These are phyloP conservation scores for Megaustenia siamemsis DNA, from an alignment of 2,888 invertebrate genomes.

Conservation along the genomic window DNA sequence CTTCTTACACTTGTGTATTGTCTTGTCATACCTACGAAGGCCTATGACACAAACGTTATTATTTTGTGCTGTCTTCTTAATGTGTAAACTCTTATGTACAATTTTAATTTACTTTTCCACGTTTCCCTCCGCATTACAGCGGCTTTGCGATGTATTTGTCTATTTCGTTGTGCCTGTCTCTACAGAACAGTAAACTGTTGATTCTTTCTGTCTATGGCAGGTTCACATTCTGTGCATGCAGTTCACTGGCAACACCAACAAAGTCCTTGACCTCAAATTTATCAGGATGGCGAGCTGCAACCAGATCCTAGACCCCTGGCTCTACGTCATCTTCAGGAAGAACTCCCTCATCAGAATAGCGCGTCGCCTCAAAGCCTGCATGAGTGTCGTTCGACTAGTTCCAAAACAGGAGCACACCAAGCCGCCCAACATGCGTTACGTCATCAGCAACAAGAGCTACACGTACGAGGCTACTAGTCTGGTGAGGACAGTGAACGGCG, in stretches of 20 bases:
- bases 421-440: constrained; percentile 42
- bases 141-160: too few species aligned
- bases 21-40: too few species aligned
- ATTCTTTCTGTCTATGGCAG: constrained; percentile 58
- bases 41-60: too few species aligned
- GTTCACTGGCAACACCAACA: constrained; percentile 68
- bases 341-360: constrained; percentile 65
- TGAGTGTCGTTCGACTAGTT: constrained; percentile 28
- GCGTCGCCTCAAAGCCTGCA: constrained; percentile 33
- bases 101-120: too few species aligned
- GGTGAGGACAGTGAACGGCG: constrained; percentile 9
- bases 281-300: constrained; percentile 78
- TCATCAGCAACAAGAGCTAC: constrained; percentile 52
- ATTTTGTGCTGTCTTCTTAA: too few species aligned
- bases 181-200: too few species aligned
- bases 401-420: constrained; percentile 41
- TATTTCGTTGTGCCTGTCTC: too few species aligned
- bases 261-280: constrained; percentile 74
- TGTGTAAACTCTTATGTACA: too few species aligned
- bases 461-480: constrained; percentile 49
- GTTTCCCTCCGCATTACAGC: too few species aligned
- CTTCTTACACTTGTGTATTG: too few species aligned
- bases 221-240: constrained; percentile 76
- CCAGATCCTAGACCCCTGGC: constrained; percentile 80
- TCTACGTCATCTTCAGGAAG: constrained; percentile 79